Conservation (phyloP, 2,113 vertebrate species). For the Perca flavescens region DNA sequence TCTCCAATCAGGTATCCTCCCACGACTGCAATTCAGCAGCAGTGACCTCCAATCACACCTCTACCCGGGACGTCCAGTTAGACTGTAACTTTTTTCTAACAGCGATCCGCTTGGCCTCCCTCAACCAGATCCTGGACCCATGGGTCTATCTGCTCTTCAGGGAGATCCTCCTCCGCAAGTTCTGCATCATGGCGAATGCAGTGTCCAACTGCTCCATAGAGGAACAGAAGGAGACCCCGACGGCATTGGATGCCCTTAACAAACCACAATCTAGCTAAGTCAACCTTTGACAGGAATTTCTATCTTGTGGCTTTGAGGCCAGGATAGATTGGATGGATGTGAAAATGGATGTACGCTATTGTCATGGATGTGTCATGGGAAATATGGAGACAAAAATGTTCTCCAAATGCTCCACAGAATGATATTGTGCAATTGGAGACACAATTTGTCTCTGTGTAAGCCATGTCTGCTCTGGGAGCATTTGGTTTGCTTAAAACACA, state of each 20-base stretch:
- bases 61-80: slow-evolving; percentile 60
- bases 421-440: slow-evolving; percentile 16
- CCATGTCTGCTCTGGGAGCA: slow-evolving; percentile 2
- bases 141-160: slow-evolving; percentile 97
- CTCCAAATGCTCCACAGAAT: background rate
- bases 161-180: slow-evolving; percentile 92
- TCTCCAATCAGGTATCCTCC: slow-evolving; percentile 85
- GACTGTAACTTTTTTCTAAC: slow-evolving; percentile 92
- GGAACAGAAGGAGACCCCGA: slow-evolving; percentile 80
- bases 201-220: slow-evolving; percentile 89
- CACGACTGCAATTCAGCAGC: slow-evolving; percentile 83
- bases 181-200: slow-evolving; percentile 91
- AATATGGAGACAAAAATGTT: background rate
- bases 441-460: slow-evolving; percentile 4
- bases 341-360: slow-evolving; percentile 8
- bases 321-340: background rate
- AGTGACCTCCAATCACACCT: background rate
- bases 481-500: slow-evolving; percentile 45
- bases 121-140: slow-evolving; percentile 98
- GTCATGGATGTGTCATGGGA: background rate
- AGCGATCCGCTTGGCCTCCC: slow-evolving; percentile 92
- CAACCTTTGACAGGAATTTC: background rate
- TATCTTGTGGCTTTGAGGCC: background rate
- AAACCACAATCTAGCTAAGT: slow-evolving; percentile 68
- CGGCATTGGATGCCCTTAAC: slow-evolving; percentile 79